phyloP scores from a whole-genome alignment of 30 jellyfish, hydroid and myxozoan genomes.

The Pseudorhiza aurosa region DNA sequence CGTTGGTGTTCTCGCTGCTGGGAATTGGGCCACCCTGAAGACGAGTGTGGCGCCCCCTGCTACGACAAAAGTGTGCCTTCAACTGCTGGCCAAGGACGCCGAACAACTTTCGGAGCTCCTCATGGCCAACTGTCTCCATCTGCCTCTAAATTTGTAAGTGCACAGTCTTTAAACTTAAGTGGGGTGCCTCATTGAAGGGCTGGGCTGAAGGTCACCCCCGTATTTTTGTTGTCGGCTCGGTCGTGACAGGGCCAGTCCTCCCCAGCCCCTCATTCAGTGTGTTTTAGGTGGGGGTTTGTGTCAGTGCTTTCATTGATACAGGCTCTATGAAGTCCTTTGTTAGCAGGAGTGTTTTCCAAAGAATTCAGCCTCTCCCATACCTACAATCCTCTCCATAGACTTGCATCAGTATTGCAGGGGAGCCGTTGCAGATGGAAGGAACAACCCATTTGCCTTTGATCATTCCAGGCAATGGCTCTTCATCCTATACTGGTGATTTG shows the following conservation, averaged over 20 bases:
- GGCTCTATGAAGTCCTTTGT: constrained; percentile 13
- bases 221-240: too few species aligned
- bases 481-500: constrained; percentile 7
- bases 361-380: background rate
- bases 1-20: too few species aligned
- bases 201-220: too few species aligned
- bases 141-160: too few species aligned
- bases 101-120: too few species aligned
- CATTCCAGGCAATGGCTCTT: constrained; percentile 25
- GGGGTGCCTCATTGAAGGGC: too few species aligned
- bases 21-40: too few species aligned
- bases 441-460: constrained; percentile 8
- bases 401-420: constrained; percentile 13
- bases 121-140: too few species aligned
- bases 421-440: constrained; percentile 29
- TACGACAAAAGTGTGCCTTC: too few species aligned
- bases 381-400: constrained; percentile 7
- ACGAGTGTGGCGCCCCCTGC: too few species aligned
- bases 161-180: too few species aligned
- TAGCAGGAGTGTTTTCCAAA: background rate
- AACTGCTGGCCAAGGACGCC: too few species aligned
- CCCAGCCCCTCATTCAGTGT: background rate
- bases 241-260: background rate
- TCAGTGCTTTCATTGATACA: background rate
- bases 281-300: constrained; percentile 13